phyloP scores from a whole-genome alignment of 2,888 invertebrate genomes.

The Bruchidius siliquastri region DNA sequence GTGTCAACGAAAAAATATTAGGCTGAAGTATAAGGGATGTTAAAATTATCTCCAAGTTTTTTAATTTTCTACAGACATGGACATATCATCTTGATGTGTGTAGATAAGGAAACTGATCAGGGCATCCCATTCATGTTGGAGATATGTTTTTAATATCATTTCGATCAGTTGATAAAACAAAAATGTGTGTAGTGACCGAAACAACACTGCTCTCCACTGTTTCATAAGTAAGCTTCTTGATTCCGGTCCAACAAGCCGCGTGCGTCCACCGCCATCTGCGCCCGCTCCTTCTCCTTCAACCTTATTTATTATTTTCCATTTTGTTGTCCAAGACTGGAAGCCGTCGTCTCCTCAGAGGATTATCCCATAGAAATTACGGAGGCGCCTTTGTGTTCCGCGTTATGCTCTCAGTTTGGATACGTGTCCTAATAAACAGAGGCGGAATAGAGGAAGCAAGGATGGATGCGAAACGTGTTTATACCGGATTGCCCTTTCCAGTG shows the following conservation, averaged over 20 bases:
- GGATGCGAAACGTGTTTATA: neutral
- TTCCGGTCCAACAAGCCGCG: neutral
- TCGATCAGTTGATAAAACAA: too few relatives aligned
- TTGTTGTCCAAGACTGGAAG: neutral
- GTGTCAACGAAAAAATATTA: neutral
- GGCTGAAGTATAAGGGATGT: too few relatives aligned
- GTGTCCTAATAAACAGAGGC: neutral
- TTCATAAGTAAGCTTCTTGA: neutral
- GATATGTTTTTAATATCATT: too few relatives aligned
- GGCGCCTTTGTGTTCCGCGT: neutral
- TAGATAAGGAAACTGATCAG: too few relatives aligned
- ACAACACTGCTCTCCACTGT: too few relatives aligned
- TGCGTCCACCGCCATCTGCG: neutral
- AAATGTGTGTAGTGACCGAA: too few relatives aligned
- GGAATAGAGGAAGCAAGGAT: neutral
- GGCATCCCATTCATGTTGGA: too few relatives aligned
- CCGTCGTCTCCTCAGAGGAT: neutral
- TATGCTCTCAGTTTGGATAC: neutral
- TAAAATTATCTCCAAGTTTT: too few relatives aligned
- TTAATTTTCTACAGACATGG: too few relatives aligned
- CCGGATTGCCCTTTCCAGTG: neutral
- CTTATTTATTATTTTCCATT: neutral
- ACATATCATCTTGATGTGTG: too few relatives aligned
- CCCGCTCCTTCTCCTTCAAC: neutral
- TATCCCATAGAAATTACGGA: neutral